phyloP scores from a whole-genome alignment of 2,888 invertebrate species.

The Protophormia terraenovae region DNA sequence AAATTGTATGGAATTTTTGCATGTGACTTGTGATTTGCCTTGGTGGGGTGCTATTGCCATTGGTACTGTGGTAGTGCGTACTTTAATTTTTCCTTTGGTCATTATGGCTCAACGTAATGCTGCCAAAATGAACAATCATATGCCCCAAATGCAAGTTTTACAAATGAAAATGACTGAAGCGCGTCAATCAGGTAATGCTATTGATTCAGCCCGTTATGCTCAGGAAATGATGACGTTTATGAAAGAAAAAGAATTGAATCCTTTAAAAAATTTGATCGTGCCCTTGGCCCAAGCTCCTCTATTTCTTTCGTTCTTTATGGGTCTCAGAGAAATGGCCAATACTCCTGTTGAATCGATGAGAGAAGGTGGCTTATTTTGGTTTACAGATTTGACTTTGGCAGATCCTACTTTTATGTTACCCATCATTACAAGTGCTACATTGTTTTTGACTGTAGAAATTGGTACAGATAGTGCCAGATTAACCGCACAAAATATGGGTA shows the following conservation, averaged over 20 bases:
- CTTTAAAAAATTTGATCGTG: slow-evolving; percentile 89
- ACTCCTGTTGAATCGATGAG: slow-evolving; percentile 95
- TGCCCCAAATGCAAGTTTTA: slow-evolving; percentile 92
- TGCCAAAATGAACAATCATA: slow-evolving; percentile 90
- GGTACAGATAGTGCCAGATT: slow-evolving; percentile 89
- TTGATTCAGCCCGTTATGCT: slow-evolving; percentile 88
- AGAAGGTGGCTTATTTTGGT: slow-evolving; percentile 95
- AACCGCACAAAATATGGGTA: slow-evolving; percentile 86
- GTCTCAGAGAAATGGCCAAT: slow-evolving; percentile 92
- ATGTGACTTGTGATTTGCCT: slow-evolving; percentile 90
- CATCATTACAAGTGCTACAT: slow-evolving; percentile 90
- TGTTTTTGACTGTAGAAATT: slow-evolving; percentile 91
- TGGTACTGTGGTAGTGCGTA: slow-evolving; percentile 90
- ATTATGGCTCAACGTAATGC: slow-evolving; percentile 90
- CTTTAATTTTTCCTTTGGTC: slow-evolving; percentile 92
- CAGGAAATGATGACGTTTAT: slow-evolving; percentile 91
- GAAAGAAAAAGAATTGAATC: slow-evolving; percentile 91
- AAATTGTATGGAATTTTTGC: slow-evolving; percentile 90
- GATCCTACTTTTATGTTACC: slow-evolving; percentile 96
- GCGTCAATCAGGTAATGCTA: slow-evolving; percentile 89
- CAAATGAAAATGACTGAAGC: slow-evolving; percentile 94
- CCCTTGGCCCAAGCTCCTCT: slow-evolving; percentile 92
- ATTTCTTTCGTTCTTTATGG: slow-evolving; percentile 96
- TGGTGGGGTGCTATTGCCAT: slow-evolving; percentile 96
- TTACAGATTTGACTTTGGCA: slow-evolving; percentile 92